Evolutionary conservation across 2,113 vertebrate species (phyloP), one percentile per base, ranked within the genome.

Genomic region (Vulpes lagopus): DNA sequence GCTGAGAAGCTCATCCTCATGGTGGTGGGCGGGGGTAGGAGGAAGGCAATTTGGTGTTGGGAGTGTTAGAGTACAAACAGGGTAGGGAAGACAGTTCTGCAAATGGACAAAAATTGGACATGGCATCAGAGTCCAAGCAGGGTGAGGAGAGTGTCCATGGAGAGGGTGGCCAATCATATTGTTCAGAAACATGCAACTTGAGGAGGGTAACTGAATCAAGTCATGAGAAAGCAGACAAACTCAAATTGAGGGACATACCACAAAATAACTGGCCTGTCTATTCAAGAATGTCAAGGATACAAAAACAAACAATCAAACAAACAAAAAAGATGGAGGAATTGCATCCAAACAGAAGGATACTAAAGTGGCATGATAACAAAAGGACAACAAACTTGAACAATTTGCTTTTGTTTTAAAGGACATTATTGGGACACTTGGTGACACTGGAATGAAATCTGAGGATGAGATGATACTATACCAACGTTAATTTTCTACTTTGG

Each of bases 101-200:
- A 43, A 59, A 78, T 22, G 59, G n/a, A n/a, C n/a, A 49, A 6
- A 35, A 16, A 16, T 49, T 17, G 2, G 25, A n/a, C 32, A 23
- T 38, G 43, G 11, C 23, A 6, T 64, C 14, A 32, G 27, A n/a
- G 15, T 14, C 85, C 32, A 76, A 74, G 15, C 15, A 87, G 27
- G 15, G 8, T 7, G 3, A 69, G 71, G 64, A 8, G 15, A 25
- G 6, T 12, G 20, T 35, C 49, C 4, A 0, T 19, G n/a, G 14
- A 51, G 14, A 49, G 17, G 4, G 11, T 20, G 6, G 2, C 14
- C 30, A 35, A 32, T 14, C 10, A 9, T 19, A 1, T 11, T n/a
- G 1, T 1, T 79, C n/a, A 35, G 38, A 53, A 15, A 59, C 23
- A 3, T 55, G 2, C 8, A 22, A 8, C 6, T 65, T n/a, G 11